Base-by-base conservation (phyloP, 2,888 invertebrate genomes). In the Plebejus melissa region DNA sequence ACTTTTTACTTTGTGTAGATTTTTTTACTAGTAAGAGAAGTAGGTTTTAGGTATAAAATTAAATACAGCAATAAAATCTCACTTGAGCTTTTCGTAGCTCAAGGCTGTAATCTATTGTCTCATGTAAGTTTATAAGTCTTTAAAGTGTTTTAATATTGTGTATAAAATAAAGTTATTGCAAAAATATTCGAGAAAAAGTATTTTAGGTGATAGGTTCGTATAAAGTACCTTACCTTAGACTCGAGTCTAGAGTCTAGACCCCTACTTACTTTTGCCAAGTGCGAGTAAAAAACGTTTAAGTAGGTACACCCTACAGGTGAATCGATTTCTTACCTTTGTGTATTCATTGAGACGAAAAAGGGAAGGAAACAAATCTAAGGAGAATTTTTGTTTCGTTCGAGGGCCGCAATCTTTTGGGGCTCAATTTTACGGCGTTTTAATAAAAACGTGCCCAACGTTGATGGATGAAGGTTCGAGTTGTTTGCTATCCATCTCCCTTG, bases 391-490 rank as follows among this genome's bases (percentile, higher is more conserved):
- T 65, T 65, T 72, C 72, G 13, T 28, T 72, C 32, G 50, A 72
- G 54, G 22, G 50, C 72, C 16, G 72, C 50, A 72, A 72, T 72
- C 54, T 72, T 72, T 72, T 54, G 2, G 50, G 54, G 46, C 54
- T 13, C 72, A 72, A 72, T 54, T 72, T 72, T 72, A 50, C 50
- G 50, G 71, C 2, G 71, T 22, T 71, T 70, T 70, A 41, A 70
- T 70, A 41, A 38, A 60, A 41, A 70, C 70, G 38, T 70, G 22
- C 36, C 71, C 41, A 46, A 46, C 71, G 22, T 71, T 71, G 71
- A 71, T 71, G 71, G 72, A 50, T 72, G 72, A 50, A 71, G 50
- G 54, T 72, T 72, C 72, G 50, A 72, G 72, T 72, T 72, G 54
- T 72, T 72, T 54, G 28, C 72, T 50, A 72, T 72, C 28, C 72